Percentiles rank a stretch among this genome's conserved stretches.
phyloP scores from a whole-genome alignment of 1,140 invertebrate genomes.

The Lepidurus packardi region DNA sequence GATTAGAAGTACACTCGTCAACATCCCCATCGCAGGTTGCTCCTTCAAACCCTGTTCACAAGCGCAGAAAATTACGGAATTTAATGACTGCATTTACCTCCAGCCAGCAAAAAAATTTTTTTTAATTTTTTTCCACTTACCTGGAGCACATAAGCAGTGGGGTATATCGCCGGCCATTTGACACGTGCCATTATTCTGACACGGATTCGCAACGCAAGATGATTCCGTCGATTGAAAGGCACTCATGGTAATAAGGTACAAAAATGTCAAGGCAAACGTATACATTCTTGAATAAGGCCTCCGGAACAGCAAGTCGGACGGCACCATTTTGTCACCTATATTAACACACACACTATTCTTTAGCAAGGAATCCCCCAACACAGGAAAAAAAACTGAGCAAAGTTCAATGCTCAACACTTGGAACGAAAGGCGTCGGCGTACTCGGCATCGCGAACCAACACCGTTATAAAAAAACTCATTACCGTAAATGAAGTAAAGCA shows the following conservation, averaged over 20 bases:
- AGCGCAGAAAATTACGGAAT: background rate
- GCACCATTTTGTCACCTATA: slow-evolving; percentile 3
- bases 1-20: slow-evolving; percentile 26
- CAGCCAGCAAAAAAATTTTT: too few species aligned
- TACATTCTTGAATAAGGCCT: background rate
- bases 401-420: background rate
- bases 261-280: slow-evolving; percentile 8
- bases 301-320: background rate
- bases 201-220: slow-evolving; percentile 3
- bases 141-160: background rate
- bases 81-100: background rate
- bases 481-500: background rate
- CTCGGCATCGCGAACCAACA: background rate
- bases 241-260: slow-evolving; percentile 18
- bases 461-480: background rate
- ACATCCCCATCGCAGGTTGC: background rate
- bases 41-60: background rate
- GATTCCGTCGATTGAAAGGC: slow-evolving; percentile 12
- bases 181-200: slow-evolving; percentile 3
- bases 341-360: background rate
- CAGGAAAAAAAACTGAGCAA: background rate
- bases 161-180: background rate
- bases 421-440: background rate
- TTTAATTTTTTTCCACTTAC: background rate
- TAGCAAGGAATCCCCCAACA: background rate